A percentile compares a stretch with the other conserved stretches of the same genome.
These are phyloP conservation scores for Molorchus minor DNA, from an alignment of 2,888 invertebrate genomes.

Conservation along the genomic window DNA sequence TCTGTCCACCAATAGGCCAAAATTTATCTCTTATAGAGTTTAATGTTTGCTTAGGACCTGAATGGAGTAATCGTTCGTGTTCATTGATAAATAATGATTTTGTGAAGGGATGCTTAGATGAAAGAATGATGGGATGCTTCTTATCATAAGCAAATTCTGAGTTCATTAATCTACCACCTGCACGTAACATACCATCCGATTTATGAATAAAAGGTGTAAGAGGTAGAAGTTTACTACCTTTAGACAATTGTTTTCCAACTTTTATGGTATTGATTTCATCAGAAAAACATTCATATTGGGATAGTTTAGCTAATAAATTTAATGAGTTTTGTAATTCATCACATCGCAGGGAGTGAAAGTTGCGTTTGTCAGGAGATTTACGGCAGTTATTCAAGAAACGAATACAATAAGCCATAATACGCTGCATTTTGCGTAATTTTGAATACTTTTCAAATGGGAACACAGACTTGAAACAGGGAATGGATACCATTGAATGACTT, in stretches of 20 bases:
- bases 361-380: too few relatives aligned
- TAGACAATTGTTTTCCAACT: too few relatives aligned
- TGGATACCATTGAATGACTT: too few relatives aligned
- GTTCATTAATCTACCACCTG: too few relatives aligned
- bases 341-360: neutral
- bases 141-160: neutral
- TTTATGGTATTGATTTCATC: too few relatives aligned
- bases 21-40: too few relatives aligned
- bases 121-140: neutral
- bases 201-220: conserved; percentile 3
- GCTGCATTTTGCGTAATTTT: neutral
- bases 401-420: neutral
- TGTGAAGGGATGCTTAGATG: too few relatives aligned
- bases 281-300: too few relatives aligned
- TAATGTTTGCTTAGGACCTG: conserved; percentile 6
- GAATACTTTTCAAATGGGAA: neutral
- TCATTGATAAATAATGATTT: too few relatives aligned
- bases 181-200: too few relatives aligned
- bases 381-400: neutral
- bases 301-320: too few relatives aligned
- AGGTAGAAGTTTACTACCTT: too few relatives aligned
- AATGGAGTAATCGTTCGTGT: neutral
- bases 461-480: neutral
- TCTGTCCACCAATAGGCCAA: conserved; percentile 2
- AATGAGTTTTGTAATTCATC: neutral